Conservation (phyloP, 2,113 vertebrate species). For the Podocnemis expansa region DNA sequence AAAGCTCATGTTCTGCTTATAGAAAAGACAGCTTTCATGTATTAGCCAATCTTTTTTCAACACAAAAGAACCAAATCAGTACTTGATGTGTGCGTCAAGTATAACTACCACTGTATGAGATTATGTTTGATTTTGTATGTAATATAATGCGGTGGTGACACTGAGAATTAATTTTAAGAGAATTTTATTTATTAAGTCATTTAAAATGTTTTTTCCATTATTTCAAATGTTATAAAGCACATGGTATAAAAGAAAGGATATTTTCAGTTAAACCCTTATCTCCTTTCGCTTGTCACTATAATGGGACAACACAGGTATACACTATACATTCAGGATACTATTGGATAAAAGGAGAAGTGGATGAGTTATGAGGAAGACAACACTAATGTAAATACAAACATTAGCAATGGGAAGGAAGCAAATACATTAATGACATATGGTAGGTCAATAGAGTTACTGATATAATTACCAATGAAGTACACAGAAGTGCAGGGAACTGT, state of each 20-base stretch:
- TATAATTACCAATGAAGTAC: conserved; percentile 13
- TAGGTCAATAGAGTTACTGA: background rate
- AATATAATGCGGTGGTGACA: background rate
- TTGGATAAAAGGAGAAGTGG: conserved; percentile 21
- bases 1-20: conserved; percentile 37
- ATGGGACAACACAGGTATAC: conserved; percentile 28
- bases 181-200: conserved; percentile 7
- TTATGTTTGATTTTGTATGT: conserved; percentile 60
- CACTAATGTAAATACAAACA: conserved; percentile 35
- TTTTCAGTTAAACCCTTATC: conserved; percentile 51
- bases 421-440: conserved; percentile 49
- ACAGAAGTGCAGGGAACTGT: background rate
- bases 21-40: conserved; percentile 51
- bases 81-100: conserved; percentile 35
- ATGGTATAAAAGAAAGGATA: background rate
- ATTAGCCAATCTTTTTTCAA: conserved; percentile 51
- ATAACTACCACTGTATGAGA: conserved; percentile 44
- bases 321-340: conserved; percentile 36
- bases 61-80: conserved; percentile 48
- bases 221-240: conserved; percentile 20
- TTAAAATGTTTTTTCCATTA: background rate
- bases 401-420: conserved; percentile 41
- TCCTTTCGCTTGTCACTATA: conserved; percentile 44
- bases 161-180: conserved; percentile 21
- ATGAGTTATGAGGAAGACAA: conserved; percentile 37